Percentiles rank a stretch among this genome's conserved stretches.
Evolutionary conservation across 2,888 invertebrate genomes (phyloP).

Genomic region (Drosophila cognata): DNA sequence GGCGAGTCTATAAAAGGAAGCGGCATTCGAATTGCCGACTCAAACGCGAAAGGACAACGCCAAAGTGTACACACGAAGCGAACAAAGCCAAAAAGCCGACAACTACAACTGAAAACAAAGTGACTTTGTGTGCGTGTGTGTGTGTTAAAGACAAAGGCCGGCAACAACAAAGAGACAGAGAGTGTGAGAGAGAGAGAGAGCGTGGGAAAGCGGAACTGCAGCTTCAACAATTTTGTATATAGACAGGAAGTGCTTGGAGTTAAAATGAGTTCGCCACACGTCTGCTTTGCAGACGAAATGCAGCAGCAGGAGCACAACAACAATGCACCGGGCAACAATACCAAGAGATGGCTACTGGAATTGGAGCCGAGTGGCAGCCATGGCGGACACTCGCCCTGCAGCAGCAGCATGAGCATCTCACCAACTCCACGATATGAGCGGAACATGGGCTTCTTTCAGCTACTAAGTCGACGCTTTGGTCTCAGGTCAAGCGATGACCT

Average conservation of each 20-base stretch:
- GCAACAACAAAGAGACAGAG: constrained; percentile 59
- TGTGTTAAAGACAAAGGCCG: constrained; percentile 58
- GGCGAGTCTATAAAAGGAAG: constrained; percentile 82
- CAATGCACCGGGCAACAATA: constrained; percentile 20
- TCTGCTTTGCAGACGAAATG: constrained; percentile 79
- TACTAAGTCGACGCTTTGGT: constrained; percentile 88
- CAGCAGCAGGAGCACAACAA: constrained; percentile 36
- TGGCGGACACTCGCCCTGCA: constrained; percentile 76
- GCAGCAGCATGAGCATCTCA: constrained; percentile 81
- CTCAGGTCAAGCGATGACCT: constrained; percentile 86
- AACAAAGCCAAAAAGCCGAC: constrained; percentile 53
- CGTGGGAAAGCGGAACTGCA: constrained; percentile 36
- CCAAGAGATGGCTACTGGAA: constrained; percentile 57
- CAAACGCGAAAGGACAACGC: constrained; percentile 80
- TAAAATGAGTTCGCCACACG: constrained; percentile 73
- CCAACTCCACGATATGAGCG: constrained; percentile 87
- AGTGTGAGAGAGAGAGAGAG: not conserved
- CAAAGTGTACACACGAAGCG: constrained; percentile 59
- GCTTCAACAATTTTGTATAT: not conserved
- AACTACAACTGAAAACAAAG: constrained; percentile 4
- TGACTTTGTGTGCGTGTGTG: constrained; percentile 20
- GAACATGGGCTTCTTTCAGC: constrained; percentile 88
- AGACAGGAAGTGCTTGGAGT: constrained; percentile 16
- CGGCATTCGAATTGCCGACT: constrained; percentile 75
- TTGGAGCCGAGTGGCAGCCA: constrained; percentile 41